Base-by-base conservation (phyloP, 2,888 invertebrate species). In the Seira musarum region DNA sequence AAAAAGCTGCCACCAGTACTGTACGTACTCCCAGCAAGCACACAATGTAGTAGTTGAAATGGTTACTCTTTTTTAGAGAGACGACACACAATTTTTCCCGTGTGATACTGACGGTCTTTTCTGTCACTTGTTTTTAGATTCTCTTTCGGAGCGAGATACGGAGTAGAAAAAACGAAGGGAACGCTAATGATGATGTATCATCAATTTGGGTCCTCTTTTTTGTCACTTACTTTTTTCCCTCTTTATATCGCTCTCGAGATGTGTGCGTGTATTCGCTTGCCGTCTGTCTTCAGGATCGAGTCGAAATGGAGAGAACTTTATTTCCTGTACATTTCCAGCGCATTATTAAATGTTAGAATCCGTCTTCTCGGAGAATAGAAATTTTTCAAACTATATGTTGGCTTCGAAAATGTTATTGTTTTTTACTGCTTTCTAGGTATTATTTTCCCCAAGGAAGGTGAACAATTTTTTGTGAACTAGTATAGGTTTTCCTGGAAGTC, bases 121-220 rank as follows among this genome's bases (percentile, higher is more conserved):
- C 17, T 53, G 53, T 53, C 53, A 53, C 15, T 53, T 53, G 53
- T 13, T 53, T 53, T 53, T 30, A 30, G 2, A 30, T 30, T 30
- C 30, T 30, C 8, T 30, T 8, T 30, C n/a, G 8, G 30, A 53
- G 13, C 53, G n/a, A 53, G 53, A 53, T 30, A 15, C 53, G 53
- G 15, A 13, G 6, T 2, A 53, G 53, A 53, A 53, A 53, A 53
- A 53, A 53, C 53, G 53, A 53, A 53, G 13, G 53, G 53, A 53
- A 53, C 53, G 63, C 76, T 76, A 76, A 76, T 76, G 76, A 76
- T 76, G 77, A 77, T 77, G 66, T 63, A 77, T 70, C 77, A 77
- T 70, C 77, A 77, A 77, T 77, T 77, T 77, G 77, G 60, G 65
- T 40, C 63, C 53, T 53, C 53, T 53, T 53, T 53, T 53, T 53